Conservation (phyloP, 2,113 vertebrate species). For the Chloropsis cyanopogon region DNA sequence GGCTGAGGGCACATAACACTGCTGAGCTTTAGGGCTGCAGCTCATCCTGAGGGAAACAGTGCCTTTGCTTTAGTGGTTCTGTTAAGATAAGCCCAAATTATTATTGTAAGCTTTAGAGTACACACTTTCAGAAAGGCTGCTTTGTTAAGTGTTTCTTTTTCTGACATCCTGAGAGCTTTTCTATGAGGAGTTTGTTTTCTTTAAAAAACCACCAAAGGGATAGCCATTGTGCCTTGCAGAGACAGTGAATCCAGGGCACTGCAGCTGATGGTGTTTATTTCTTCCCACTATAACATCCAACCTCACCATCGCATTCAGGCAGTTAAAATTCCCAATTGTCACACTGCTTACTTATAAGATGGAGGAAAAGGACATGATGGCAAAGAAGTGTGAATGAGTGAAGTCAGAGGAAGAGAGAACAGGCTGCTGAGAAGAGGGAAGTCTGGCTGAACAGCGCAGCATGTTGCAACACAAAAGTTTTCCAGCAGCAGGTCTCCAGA, state of each 20-base stretch:
- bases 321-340: background rate
- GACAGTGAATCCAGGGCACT: background rate
- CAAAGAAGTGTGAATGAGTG: background rate
- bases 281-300: background rate
- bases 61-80: background rate
- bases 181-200: background rate
- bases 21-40: background rate
- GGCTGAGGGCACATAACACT: background rate
- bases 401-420: background rate
- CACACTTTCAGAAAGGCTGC: background rate
- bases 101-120: background rate
- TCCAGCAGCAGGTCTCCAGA: background rate
- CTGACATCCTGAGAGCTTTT: background rate
- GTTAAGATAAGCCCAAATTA: background rate
- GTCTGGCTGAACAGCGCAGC: background rate
- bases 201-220: background rate
- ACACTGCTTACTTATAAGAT: background rate
- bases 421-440: background rate
- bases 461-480: fast-evolving
- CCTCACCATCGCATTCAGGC: background rate
- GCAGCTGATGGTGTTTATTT: background rate
- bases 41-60: background rate
- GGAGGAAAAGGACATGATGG: background rate
- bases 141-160: background rate
- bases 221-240: background rate